phyloP scores from a whole-genome alignment of 2,888 invertebrate species.

The Melieria picta region DNA sequence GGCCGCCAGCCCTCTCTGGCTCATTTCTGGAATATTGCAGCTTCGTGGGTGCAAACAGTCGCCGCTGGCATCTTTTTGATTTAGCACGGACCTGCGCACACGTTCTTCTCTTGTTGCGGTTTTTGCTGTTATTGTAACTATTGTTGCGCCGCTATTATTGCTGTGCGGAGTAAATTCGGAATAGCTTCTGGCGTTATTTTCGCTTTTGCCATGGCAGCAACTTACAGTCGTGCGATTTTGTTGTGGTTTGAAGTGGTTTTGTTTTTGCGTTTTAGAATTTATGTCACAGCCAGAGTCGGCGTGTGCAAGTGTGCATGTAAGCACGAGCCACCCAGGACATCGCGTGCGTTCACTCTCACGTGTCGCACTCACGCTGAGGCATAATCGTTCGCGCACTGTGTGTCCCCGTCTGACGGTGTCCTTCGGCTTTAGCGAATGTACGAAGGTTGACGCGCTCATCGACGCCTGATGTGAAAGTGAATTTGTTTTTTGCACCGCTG shows the following conservation, averaged over 20 bases:
- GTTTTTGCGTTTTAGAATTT: conserved; percentile 35
- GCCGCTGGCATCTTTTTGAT: conserved; percentile 15
- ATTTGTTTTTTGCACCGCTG: conserved; percentile 18
- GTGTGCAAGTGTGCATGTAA: conserved; percentile 28
- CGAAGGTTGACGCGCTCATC: conserved; percentile 8
- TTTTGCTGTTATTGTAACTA: conserved; percentile 10
- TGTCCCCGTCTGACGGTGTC: conserved; percentile 26
- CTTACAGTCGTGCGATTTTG: conserved; percentile 29
- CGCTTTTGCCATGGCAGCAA: background rate
- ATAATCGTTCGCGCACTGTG: conserved; percentile 1
- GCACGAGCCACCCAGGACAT: too few relatives aligned
- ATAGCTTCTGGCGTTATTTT: conserved; percentile 45
- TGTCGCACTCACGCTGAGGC: too few relatives aligned
- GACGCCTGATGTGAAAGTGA: conserved; percentile 26
- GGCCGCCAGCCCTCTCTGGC: too few relatives aligned
- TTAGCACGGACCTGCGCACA: conserved; percentile 33
- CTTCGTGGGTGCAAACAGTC: too few relatives aligned
- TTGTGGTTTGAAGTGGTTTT: conserved; percentile 20
- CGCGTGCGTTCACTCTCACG: too few relatives aligned
- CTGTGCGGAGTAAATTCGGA: conserved; percentile 17
- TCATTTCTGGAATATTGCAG: too few relatives aligned
- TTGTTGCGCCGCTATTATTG: too few relatives aligned
- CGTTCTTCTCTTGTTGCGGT: background rate
- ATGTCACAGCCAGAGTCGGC: conserved; percentile 16
- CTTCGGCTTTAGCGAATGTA: conserved; percentile 14